Conservation (phyloP, 1,140 invertebrate genomes). For the Euwallacea similis region DNA sequence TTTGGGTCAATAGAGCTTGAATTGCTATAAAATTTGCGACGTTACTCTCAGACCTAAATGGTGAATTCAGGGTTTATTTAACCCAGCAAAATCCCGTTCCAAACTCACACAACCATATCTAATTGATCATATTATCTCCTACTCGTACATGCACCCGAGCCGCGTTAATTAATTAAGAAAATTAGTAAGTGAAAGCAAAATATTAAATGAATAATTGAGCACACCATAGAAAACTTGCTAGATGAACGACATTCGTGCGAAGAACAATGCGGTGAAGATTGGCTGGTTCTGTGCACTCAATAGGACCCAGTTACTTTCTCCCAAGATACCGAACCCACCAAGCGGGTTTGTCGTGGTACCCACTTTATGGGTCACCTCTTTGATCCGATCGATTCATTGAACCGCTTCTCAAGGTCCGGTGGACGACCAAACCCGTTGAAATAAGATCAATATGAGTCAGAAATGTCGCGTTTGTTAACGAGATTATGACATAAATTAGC, state of each 20-base stretch:
- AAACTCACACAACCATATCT: constrained; percentile 12
- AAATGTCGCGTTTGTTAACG: too few species aligned
- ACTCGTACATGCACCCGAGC: too few species aligned
- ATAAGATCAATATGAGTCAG: too few species aligned
- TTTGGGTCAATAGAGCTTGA: too few species aligned
- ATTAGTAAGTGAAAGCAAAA: background rate
- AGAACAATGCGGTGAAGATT: too few species aligned
- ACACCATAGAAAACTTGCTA: too few species aligned
- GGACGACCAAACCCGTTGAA: too few species aligned
- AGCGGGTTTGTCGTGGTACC: background rate
- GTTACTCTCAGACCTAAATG: background rate
- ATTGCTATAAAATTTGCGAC: background rate
- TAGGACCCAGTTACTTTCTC: background rate
- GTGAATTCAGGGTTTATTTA: background rate
- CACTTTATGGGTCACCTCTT: constrained; percentile 28
- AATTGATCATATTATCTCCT: background rate
- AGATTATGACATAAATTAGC: too few species aligned
- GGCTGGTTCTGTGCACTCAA: background rate
- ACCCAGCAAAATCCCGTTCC: constrained; percentile 2
- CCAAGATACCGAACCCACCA: background rate
- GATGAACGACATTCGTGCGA: too few species aligned
- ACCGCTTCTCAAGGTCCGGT: constrained; percentile 22
- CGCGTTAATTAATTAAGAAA: background rate
- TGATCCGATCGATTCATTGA: constrained; percentile 31
- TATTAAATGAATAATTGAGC: background rate